Base-by-base conservation (phyloP, 2,113 vertebrate species). In the Isichthys henryi region DNA sequence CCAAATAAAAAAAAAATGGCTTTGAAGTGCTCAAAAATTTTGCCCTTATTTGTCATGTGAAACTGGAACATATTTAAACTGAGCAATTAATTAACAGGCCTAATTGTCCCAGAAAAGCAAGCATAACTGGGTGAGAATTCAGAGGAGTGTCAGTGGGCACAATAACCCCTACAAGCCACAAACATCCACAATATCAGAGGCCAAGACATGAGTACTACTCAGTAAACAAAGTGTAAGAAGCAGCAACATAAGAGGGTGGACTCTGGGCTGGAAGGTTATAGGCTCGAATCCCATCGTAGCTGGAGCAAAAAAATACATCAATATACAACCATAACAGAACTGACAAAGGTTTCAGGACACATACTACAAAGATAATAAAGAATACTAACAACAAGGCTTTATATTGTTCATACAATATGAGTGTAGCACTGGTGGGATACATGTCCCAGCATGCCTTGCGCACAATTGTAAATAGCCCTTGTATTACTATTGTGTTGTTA, bases 11-110 rank as follows among this genome's bases (percentile, higher is more conserved):
- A 11, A 58, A 27, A 39, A 35, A 50, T 66, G 70, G 15, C 66
- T 88, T 77, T 88, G 46, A 88, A 88, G 66, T 70, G 46, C 15
- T 31, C 70, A 77, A 35, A 77, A 50, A 50, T 85, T 85, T 85
- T 85, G 45, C 45, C n/a, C 45, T 27, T 48, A 46, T 48, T 86
- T n/a, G 83, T 27, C 21, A n/a, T 50, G 48, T 27, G 48, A 86
- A 86, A 50, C 83, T 50, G 46, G n/a, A 49, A 50, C n/a, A 0
- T n/a, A 85, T 11, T 49, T 85, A 48, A 45, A 45, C 82, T 85
- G 23, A 85, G 7, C 39, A 39, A 77, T 77, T 23, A 46, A 45
- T 88, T 23, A 58, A 66, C n/a, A n/a, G 21, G 56, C 21, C 0
- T 45, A 11, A 56, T 27, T 45, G 10, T 21, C 15, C 43, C 58